These are phyloP conservation scores for Aldrovandia affinis DNA, from an alignment of 2,797 vertebrate genomes.

Conservation along the genomic window DNA sequence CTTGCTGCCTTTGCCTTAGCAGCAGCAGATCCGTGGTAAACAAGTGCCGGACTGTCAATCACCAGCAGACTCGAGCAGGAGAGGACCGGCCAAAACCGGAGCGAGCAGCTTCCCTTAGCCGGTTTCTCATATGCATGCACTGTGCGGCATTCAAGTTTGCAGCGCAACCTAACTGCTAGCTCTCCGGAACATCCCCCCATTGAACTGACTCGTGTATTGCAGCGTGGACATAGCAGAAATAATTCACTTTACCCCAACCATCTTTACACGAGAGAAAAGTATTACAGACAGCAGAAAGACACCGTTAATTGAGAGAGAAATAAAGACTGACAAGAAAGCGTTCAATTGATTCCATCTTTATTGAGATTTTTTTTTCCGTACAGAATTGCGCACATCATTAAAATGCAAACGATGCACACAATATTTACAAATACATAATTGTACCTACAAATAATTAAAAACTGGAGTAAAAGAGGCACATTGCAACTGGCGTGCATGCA, in stretches of 20 bases:
- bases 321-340: slow-evolving; percentile 29
- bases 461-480: neutral
- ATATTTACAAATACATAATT: neutral
- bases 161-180: slow-evolving; percentile 52
- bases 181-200: slow-evolving; percentile 55
- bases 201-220: slow-evolving; percentile 58
- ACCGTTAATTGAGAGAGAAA: slow-evolving; percentile 4
- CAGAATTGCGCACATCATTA: neutral
- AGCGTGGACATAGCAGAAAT: slow-evolving; percentile 30
- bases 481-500: neutral
- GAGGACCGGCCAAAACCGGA: slow-evolving; percentile 96
- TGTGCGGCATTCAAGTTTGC: slow-evolving; percentile 58
- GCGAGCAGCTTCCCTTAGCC: slow-evolving; percentile 83
- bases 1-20: slow-evolving; percentile 59
- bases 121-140: slow-evolving; percentile 82
- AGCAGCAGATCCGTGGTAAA: slow-evolving; percentile 81
- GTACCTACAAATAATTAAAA: neutral
- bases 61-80: slow-evolving; percentile 88
- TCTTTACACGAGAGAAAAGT: neutral
- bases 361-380: neutral
- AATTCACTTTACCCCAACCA: neutral
- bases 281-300: neutral
- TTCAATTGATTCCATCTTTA: slow-evolving; percentile 13
- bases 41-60: slow-evolving; percentile 96
- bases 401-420: neutral